Evolutionary conservation across 1,140 invertebrate genomes (phyloP).

Genomic region (Ostrea denselamellosa): DNA sequence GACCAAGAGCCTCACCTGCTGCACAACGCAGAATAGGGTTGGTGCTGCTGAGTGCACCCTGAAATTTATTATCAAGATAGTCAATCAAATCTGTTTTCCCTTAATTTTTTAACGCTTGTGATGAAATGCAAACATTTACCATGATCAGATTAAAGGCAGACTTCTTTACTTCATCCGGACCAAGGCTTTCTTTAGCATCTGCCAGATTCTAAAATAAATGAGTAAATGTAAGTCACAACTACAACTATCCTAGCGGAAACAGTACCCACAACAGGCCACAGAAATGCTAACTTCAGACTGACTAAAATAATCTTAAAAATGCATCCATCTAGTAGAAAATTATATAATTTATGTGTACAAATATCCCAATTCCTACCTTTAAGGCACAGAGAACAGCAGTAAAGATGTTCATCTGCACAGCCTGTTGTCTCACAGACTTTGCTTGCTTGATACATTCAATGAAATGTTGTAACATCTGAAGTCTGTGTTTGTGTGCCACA

Average conservation of each 20-base stretch:
- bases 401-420: slow-evolving; percentile 98
- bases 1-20: slow-evolving; percentile 91
- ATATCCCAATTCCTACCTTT: slow-evolving; percentile 80
- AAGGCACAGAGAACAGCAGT: slow-evolving; percentile 94
- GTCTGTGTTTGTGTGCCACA: slow-evolving; percentile 95
- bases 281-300: no score
- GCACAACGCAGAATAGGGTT: slow-evolving; percentile 93
- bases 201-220: slow-evolving; percentile 83
- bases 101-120: neutral
- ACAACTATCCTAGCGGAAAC: no score
- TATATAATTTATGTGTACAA: no score
- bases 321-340: no score
- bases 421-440: slow-evolving; percentile 94
- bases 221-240: no score
- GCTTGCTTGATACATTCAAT: slow-evolving; percentile 94
- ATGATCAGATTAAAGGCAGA: slow-evolving; percentile 88
- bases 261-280: no score
- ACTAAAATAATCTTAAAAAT: no score
- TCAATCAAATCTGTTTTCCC: neutral
- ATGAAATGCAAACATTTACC: slow-evolving; percentile 65
- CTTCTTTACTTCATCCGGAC: slow-evolving; percentile 93
- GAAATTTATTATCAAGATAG: slow-evolving; percentile 39
- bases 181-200: slow-evolving; percentile 91
- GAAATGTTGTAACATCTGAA: slow-evolving; percentile 98
- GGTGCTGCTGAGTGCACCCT: slow-evolving; percentile 87